Conservation (phyloP, 2,797 vertebrate species). For the Rachycentron canadum region DNA sequence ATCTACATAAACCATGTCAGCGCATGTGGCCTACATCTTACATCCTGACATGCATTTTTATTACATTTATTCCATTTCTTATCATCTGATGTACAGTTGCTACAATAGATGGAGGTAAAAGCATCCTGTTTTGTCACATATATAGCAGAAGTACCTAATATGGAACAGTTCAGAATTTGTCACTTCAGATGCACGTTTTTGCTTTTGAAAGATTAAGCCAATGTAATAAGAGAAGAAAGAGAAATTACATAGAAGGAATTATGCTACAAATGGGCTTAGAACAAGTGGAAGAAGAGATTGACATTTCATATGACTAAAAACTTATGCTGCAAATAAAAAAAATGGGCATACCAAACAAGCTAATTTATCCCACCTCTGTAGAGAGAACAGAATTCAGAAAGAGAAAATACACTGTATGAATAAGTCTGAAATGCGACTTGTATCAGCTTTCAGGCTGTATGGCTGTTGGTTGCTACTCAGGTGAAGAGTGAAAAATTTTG, state of each 20-base stretch:
- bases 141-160: neutral
- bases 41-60: neutral
- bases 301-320: conserved; percentile 1
- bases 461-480: neutral
- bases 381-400: neutral
- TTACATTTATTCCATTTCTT: neutral
- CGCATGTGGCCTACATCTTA: neutral
- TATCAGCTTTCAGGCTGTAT: neutral
- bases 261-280: neutral
- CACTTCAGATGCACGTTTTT: conserved; percentile 16
- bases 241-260: conserved; percentile 12
- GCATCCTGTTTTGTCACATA: neutral
- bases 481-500: neutral
- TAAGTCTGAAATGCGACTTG: neutral
- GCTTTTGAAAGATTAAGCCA: neutral
- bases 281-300: neutral
- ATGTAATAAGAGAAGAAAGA: neutral
- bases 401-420: neutral
- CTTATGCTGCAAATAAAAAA: neutral
- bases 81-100: neutral
- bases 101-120: neutral
- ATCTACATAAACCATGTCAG: conserved; percentile 21
- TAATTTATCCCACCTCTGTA: neutral
- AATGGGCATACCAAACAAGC: neutral
- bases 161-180: neutral